Evolutionary conservation across 2,113 vertebrate species (phyloP).

Genomic region (Nyctibius bracteatus): DNA sequence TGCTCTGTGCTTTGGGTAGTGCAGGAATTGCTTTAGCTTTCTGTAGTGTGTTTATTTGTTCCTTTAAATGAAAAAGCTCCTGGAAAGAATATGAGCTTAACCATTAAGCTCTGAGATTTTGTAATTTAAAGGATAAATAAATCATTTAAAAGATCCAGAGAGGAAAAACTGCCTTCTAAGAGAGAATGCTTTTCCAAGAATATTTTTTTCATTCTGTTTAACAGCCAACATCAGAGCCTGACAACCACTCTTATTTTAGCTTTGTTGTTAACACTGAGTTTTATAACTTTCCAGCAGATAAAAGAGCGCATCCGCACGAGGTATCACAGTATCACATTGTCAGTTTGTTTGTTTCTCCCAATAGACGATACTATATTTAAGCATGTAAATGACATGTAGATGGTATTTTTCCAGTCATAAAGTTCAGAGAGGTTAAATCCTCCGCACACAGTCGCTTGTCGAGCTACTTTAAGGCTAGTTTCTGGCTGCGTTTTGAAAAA

Average conservation of each 20-base stretch:
- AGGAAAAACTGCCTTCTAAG: conserved; percentile 16
- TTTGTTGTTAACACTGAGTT: conserved; percentile 39
- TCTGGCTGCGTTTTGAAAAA: not conserved
- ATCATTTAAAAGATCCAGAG: not conserved
- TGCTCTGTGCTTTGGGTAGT: not conserved
- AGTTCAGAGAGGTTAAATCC: conserved; percentile 65
- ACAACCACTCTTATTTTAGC: conserved; percentile 61
- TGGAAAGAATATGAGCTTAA: not conserved
- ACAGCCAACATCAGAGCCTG: conserved; percentile 39
- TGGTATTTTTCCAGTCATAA: conserved; percentile 75
- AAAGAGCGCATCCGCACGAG: conserved; percentile 26
- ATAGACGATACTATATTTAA: conserved; percentile 78
- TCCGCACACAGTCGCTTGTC: conserved; percentile 1
- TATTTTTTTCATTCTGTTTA: conserved; percentile 32
- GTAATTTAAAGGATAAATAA: not conserved
- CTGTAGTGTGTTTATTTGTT: not conserved
- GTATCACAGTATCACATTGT: conserved; percentile 56
- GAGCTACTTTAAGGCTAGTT: not conserved
- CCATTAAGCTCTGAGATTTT: not conserved
- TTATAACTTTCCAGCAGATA: conserved; percentile 62
- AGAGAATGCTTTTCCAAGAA: not conserved
- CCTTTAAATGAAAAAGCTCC: conserved; percentile 11
- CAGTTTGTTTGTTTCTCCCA: conserved; percentile 64
- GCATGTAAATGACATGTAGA: conserved; percentile 75
- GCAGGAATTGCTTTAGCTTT: not conserved